Evolutionary conservation across 1,140 invertebrate genomes (phyloP).

Genomic region (Holcopasites calliopsidis): DNA sequence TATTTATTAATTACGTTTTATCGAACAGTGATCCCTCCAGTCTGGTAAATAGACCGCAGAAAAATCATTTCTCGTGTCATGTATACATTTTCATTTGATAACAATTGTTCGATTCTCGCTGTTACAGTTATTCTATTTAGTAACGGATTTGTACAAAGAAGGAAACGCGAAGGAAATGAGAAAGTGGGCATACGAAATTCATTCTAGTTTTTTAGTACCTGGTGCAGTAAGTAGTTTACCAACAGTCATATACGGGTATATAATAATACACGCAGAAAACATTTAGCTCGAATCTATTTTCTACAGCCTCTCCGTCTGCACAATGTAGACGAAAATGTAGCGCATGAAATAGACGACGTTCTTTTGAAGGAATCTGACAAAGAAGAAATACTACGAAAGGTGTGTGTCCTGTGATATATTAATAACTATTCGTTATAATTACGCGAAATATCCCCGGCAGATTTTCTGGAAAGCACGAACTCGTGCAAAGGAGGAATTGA

Average conservation of each 20-base stretch:
- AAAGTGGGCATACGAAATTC: slow-evolving; percentile 98
- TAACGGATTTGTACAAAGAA: slow-evolving; percentile 92
- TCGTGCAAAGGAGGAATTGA: slow-evolving; percentile 92
- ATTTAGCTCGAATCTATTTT: slow-evolving; percentile 49
- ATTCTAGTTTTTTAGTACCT: slow-evolving; percentile 96
- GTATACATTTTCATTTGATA: slow-evolving; percentile 25
- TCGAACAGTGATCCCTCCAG: slow-evolving; percentile 92
- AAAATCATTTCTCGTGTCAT: not conserved
- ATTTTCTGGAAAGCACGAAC: slow-evolving; percentile 92
- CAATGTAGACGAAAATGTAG: slow-evolving; percentile 92
- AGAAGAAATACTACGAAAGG: slow-evolving; percentile 92
- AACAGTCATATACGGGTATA: not conserved
- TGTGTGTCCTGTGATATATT: slow-evolving; percentile 67
- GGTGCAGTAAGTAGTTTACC: slow-evolving; percentile 84
- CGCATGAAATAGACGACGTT: slow-evolving; percentile 92
- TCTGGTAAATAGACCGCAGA: slow-evolving; percentile 79
- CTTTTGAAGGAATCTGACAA: slow-evolving; percentile 90
- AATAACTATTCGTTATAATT: not conserved
- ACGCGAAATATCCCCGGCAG: slow-evolving; percentile 61
- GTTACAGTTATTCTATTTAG: slow-evolving; percentile 92
- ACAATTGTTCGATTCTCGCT: slow-evolving; percentile 49
- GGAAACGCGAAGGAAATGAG: slow-evolving; percentile 93
- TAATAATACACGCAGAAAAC: not conserved
- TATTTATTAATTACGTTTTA: slow-evolving; percentile 94
- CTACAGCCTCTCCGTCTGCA: slow-evolving; percentile 88